Conservation (phyloP, 2,888 invertebrate genomes). For the Dicyrtomina minuta region DNA sequence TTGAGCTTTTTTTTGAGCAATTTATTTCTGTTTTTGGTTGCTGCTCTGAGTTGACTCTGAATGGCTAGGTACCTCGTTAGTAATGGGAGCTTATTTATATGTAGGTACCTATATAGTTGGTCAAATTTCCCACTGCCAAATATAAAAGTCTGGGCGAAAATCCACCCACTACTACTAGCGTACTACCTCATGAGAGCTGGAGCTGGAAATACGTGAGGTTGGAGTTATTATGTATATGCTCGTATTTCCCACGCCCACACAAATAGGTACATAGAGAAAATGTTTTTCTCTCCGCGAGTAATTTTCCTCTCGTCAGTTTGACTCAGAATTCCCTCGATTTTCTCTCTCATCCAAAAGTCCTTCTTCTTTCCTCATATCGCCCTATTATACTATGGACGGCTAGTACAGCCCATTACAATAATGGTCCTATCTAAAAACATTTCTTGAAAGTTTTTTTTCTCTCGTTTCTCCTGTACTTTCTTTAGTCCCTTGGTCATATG, state of each 20-base stretch:
- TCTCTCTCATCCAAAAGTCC: conserved; percentile 6
- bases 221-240: too few species aligned
- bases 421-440: conserved; percentile 40
- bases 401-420: conserved; percentile 38
- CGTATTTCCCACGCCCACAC: not conserved
- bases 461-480: not conserved
- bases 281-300: conserved; percentile 5
- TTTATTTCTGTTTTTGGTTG: too few species aligned
- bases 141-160: too few species aligned
- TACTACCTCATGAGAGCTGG: too few species aligned
- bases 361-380: not conserved
- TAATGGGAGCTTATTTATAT: too few species aligned
- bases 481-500: not conserved
- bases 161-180: too few species aligned
- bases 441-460: conserved; percentile 21
- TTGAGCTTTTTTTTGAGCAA: too few species aligned
- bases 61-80: too few species aligned
- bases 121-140: too few species aligned
- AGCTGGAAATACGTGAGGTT: too few species aligned
- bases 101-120: too few species aligned
- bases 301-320: conserved; percentile 22
- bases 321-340: conserved; percentile 13
- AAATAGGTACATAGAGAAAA: conserved; percentile 11
- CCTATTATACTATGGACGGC: not conserved
- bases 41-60: too few species aligned